A percentile compares a stretch with the other conserved stretches of the same genome.
phyloP scores from a whole-genome alignment of 2,888 invertebrate genomes.

The Sepioteuthis lessoniana region DNA sequence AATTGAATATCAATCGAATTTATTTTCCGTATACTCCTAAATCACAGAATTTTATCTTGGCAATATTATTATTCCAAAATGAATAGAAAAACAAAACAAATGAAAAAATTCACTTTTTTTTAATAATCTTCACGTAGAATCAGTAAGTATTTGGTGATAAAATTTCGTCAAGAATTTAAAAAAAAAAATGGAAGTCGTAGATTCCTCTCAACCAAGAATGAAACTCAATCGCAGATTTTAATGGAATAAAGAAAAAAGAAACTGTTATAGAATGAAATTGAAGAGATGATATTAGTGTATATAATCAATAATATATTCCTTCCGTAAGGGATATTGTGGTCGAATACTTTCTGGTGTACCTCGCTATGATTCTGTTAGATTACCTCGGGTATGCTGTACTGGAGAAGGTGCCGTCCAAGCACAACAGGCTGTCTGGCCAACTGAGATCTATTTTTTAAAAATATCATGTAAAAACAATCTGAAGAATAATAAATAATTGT shows the following conservation, averaged over 20 bases:
- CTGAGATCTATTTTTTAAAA: slow-evolving; percentile 77
- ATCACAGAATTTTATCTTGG: no score
- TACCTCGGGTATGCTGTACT: slow-evolving; percentile 77
- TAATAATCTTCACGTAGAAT: no score
- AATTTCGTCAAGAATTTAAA: no score
- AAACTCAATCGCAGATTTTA: not conserved
- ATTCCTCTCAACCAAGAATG: no score
- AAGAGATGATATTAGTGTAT: slow-evolving; percentile 77
- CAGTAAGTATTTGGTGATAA: no score
- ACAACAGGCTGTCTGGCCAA: slow-evolving; percentile 80
- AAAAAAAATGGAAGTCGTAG: no score
- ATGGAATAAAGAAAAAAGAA: not conserved
- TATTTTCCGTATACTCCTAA: no score
- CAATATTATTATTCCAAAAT: no score
- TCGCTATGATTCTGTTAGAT: slow-evolving; percentile 77
- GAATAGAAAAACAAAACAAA: no score
- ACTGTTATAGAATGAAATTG: slow-evolving; percentile 61
- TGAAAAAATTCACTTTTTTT: no score
- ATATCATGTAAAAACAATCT: not conserved
- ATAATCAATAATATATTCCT: slow-evolving; percentile 77
- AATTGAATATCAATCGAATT: no score
- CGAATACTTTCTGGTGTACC: slow-evolving; percentile 79
- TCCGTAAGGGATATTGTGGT: slow-evolving; percentile 79
- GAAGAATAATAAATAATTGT: no score
- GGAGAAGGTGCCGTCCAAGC: slow-evolving; percentile 79